Conservation (phyloP, 92 coral and sea anemone genomes). For the Parazoanthus swiftii region DNA sequence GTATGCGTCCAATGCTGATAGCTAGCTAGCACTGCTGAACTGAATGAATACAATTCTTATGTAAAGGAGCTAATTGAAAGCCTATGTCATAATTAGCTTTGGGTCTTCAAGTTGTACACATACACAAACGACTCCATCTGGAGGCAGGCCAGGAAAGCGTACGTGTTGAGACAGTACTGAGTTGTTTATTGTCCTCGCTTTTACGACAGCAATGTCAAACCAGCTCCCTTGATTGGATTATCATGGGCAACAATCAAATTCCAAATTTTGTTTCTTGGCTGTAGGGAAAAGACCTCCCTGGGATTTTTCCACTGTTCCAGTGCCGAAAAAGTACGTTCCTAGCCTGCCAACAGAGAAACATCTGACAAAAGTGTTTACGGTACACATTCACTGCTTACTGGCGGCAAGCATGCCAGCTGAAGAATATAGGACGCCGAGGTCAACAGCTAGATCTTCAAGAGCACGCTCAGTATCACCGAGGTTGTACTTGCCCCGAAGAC, state of each 20-base stretch:
- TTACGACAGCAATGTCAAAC: conserved; percentile 66
- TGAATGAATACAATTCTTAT: background rate
- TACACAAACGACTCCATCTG: conserved; percentile 48
- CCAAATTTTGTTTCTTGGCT: conserved; percentile 67
- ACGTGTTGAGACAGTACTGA: conserved; percentile 40
- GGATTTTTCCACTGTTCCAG: conserved; percentile 73
- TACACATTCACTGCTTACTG: conserved; percentile 84
- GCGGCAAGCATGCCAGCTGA: conserved; percentile 71
- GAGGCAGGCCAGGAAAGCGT: conserved; percentile 70
- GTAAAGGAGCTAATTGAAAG: background rate
- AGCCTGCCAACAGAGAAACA: conserved; percentile 82
- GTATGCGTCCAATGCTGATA: conserved; percentile 18
- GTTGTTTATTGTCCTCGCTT: conserved; percentile 75
- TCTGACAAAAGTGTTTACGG: conserved; percentile 76
- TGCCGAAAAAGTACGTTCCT: conserved; percentile 76
- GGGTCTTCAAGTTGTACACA: conserved; percentile 30
- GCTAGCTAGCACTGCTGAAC: conserved; percentile 9
- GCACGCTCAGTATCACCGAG: conserved; percentile 81
- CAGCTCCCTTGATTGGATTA: conserved; percentile 35
- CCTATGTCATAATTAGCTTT: background rate
- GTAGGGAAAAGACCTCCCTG: conserved; percentile 79
- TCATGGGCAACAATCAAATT: conserved; percentile 51
- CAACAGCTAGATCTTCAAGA: conserved; percentile 45
- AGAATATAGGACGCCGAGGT: conserved; percentile 44
- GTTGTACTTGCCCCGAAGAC: conserved; percentile 66